phyloP scores from a whole-genome alignment of 23 tunicate genomes.

The Aplidium turbinatum region DNA sequence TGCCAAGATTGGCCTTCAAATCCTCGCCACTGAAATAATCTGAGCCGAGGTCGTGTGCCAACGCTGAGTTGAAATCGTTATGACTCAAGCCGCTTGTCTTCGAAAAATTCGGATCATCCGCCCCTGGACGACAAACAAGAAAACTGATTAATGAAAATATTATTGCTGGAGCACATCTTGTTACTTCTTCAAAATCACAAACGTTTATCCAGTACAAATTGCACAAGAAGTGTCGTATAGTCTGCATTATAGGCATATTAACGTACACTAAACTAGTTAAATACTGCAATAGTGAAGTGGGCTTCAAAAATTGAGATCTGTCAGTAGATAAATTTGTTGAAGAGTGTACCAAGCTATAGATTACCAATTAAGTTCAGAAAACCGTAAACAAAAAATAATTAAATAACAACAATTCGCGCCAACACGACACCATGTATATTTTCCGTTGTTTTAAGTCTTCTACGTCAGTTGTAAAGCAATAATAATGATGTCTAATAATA shows the following conservation, averaged over 20 bases:
- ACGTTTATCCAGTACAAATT: no score
- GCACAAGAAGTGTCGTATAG: no score
- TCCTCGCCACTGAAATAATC: slow-evolving; percentile 84
- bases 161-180: no score
- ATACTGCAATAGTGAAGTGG: background rate
- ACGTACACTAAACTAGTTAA: background rate
- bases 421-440: no score
- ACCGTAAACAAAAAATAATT: no score
- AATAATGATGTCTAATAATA: background rate
- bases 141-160: no score
- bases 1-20: slow-evolving; percentile 66
- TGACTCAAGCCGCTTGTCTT: slow-evolving; percentile 1
- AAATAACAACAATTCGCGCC: no score
- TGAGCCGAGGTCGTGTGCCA: slow-evolving; percentile 31
- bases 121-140: slow-evolving; percentile 53
- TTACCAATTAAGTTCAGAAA: no score
- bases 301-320: background rate
- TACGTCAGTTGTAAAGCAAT: no score
- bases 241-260: background rate
- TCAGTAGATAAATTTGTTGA: background rate
- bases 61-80: background rate
- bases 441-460: no score
- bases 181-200: no score
- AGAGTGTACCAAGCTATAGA: background rate
- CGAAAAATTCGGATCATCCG: slow-evolving; percentile 38